Evolutionary conservation across 2,888 invertebrate genomes (phyloP).

Genomic region (Hyposoter didymator): DNA sequence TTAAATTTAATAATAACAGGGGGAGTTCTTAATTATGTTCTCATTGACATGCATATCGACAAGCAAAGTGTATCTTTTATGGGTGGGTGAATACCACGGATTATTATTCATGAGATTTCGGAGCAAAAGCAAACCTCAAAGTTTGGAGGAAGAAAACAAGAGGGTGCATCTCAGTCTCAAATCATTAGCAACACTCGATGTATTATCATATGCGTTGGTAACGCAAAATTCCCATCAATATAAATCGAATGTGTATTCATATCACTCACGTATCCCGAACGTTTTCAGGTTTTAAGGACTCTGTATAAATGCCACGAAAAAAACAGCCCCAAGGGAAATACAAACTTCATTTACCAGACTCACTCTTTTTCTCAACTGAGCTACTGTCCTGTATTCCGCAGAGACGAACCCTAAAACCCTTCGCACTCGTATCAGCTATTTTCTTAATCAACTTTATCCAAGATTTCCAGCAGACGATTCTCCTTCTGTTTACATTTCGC

Average conservation of each 20-base stretch:
- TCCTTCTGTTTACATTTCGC: not conserved
- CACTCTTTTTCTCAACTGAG: constrained; percentile 17
- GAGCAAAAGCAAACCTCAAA: not conserved
- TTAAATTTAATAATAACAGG: not conserved
- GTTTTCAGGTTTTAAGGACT: not conserved
- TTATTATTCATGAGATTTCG: constrained; percentile 28
- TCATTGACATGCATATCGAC: not conserved
- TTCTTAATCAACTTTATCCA: constrained; percentile 8
- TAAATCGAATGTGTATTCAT: not conserved
- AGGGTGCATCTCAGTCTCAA: not conserved
- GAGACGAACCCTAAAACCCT: constrained; percentile 52
- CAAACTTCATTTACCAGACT: constrained; percentile 6
- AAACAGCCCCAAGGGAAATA: constrained; percentile 7
- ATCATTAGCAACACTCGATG: not conserved
- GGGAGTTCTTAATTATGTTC: constrained; percentile 14
- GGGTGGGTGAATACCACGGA: not conserved
- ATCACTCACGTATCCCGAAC: not conserved
- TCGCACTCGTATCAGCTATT: constrained; percentile 37
- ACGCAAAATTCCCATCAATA: not conserved
- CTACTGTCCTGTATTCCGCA: constrained; percentile 18
- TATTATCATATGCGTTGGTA: not conserved
- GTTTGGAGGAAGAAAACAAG: not conserved
- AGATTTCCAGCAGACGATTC: not conserved
- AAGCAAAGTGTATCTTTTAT: not conserved
- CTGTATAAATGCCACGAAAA: not conserved